A percentile compares a stretch with the other conserved stretches of the same genome.
Evolutionary conservation across 92 coral and sea anemone genomes (phyloP).

Genomic region (Desmophyllum pertusum): DNA sequence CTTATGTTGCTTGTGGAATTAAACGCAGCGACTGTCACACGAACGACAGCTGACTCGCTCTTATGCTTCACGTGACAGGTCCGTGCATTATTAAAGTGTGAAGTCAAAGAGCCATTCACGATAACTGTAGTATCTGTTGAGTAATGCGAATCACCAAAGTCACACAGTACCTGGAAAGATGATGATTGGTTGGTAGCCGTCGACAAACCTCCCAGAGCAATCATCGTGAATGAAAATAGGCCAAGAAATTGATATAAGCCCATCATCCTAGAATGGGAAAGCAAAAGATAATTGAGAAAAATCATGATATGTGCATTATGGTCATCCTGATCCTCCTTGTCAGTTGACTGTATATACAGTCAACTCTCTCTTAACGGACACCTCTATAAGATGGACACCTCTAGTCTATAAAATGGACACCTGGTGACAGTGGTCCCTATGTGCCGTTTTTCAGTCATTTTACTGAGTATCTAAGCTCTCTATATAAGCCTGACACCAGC

Average conservation of each 20-base stretch:
- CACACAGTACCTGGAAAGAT: constrained; percentile 63
- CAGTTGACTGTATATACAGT: too few relatives aligned
- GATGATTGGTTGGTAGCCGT: background rate
- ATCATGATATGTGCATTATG: background rate
- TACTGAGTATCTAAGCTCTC: too few relatives aligned
- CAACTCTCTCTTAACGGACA: too few relatives aligned
- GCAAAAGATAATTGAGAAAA: background rate
- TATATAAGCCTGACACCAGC: too few relatives aligned
- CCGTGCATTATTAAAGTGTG: constrained; percentile 66
- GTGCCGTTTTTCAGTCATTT: too few relatives aligned
- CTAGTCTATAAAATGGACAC: too few relatives aligned
- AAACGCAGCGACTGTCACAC: constrained; percentile 51
- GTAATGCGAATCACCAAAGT: constrained; percentile 61
- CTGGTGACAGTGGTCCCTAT: too few relatives aligned
- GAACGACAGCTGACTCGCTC: constrained; percentile 54
- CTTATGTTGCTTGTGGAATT: constrained; percentile 44
- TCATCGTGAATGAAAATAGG: background rate
- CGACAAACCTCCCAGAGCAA: constrained; percentile 4
- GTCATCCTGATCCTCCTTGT: too few relatives aligned
- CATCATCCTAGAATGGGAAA: constrained; percentile 14
- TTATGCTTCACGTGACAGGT: constrained; percentile 54
- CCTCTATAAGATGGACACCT: too few relatives aligned
- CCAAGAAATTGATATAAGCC: background rate
- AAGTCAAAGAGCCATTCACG: constrained; percentile 49
- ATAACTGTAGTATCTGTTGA: constrained; percentile 33